These are phyloP conservation scores for Periophthalmus magnuspinnatus DNA, from an alignment of 2,797 vertebrate genomes.

Conservation along the genomic window DNA sequence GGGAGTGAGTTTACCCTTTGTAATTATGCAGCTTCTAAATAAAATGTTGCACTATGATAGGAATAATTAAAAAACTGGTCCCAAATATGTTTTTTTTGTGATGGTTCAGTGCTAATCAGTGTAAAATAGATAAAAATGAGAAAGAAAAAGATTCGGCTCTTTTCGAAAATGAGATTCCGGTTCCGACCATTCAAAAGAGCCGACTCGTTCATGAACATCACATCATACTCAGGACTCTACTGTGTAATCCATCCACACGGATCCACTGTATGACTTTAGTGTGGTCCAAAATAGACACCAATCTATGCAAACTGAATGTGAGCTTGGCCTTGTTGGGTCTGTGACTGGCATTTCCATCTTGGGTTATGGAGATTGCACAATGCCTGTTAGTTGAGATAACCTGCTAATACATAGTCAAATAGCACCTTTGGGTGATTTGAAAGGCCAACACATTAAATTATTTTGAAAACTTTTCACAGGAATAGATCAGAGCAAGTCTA, in stretches of 20 bases:
- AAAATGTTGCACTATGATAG: too few species aligned
- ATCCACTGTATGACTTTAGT: neutral
- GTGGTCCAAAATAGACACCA: neutral
- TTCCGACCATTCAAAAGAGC: too few species aligned
- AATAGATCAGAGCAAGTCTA: neutral
- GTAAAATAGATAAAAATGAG: too few species aligned
- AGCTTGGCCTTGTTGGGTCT: neutral
- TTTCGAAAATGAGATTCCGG: too few species aligned
- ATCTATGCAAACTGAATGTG: neutral
- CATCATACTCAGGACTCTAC: too few species aligned
- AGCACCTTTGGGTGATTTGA: neutral
- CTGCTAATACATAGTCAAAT: slow-evolving; percentile 6
- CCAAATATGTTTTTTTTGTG: too few species aligned
- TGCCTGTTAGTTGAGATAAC: slow-evolving; percentile 2
- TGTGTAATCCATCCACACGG: neutral
- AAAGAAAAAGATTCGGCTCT: too few species aligned
- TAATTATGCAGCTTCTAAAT: too few species aligned
- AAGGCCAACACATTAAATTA: neutral
- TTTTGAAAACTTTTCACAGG: neutral
- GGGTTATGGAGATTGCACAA: neutral
- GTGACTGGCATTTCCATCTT: neutral
- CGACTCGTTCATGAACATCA: too few species aligned
- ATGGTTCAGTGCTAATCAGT: too few species aligned
- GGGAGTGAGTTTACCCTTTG: too few species aligned
- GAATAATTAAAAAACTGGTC: too few species aligned